Percentiles rank a stretch among this genome's conserved stretches.
Evolutionary conservation across 2,888 invertebrate species (phyloP).

Genomic region (Cataglyphis albicans): DNA sequence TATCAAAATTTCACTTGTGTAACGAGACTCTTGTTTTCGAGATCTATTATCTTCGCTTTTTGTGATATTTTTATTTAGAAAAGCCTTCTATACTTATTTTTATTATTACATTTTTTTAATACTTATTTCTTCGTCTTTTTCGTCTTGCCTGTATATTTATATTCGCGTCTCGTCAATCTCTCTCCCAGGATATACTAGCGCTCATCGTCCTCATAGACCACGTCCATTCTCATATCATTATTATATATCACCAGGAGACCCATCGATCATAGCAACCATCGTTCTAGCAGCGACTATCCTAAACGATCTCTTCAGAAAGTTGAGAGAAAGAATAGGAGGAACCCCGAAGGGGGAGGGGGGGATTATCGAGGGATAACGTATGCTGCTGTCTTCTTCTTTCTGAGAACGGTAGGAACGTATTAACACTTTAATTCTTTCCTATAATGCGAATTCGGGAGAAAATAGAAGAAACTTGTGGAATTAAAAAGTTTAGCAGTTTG

Average conservation of each 20-base stretch:
- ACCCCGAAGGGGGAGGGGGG: constrained; percentile 13
- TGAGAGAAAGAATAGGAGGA: constrained; percentile 51
- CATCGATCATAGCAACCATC: constrained; percentile 72
- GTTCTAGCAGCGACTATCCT: constrained; percentile 42
- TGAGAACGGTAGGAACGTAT: constrained; percentile 63
- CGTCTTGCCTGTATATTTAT: background rate
- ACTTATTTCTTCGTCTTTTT: background rate
- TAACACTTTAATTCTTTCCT: constrained; percentile 49
- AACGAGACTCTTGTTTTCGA: background rate
- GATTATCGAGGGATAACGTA: constrained; percentile 61
- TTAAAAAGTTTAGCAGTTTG: constrained; percentile 46
- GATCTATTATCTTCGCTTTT: background rate
- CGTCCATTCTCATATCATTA: constrained; percentile 66
- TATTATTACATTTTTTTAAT: background rate
- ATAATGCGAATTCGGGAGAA: background rate
- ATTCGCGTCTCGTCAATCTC: constrained; percentile 1
- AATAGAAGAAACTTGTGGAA: background rate
- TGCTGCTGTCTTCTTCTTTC: constrained; percentile 36
- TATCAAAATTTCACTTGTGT: background rate
- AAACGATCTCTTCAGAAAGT: constrained; percentile 42
- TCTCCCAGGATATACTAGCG: background rate
- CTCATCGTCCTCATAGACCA: constrained; percentile 30
- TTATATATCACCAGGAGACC: constrained; percentile 68
- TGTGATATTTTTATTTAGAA: background rate
- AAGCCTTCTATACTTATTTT: background rate